Base-by-base conservation (phyloP, 2,113 vertebrate genomes). In the Hemicordylus capensis region DNA sequence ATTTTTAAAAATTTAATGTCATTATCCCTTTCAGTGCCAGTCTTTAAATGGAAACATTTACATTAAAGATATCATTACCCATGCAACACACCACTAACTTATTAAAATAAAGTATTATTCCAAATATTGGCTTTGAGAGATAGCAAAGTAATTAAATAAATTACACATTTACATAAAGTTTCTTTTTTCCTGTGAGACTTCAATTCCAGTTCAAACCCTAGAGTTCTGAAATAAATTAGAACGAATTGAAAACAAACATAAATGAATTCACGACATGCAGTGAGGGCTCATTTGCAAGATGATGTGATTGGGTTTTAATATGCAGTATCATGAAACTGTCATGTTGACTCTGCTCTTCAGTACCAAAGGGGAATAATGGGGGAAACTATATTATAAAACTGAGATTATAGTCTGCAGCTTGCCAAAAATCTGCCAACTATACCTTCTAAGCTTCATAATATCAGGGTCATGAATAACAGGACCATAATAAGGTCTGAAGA, bases 251-350 rank as follows among this genome's bases (percentile, higher is more conserved):
- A 87, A 84, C 85, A 90, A 90, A 83, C 51, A 76, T 61, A 86
- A 87, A 88, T 81, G 73, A 90, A 89, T 91, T 85, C 90, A 88
- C 89, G 75, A 75, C 87, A 61, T 89, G 77, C 64, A 85, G 39
- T 61, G 79, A 79, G 93, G 76, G 54, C 77, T 89, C 91, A 88
- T 87, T 94, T 82, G 81, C 24, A 1, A 85, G 87, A 87, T 63
- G 82, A 89, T 89, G 88, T 87, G 91, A 89, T 90, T 79, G 91
- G 76, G 75, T 94, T 93, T 95, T 89, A 91, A 90, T 87, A 93
- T 83, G 63, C 73, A 89, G 76, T 76, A 93, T 91, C 78, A 91
- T 77, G 82, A 93, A 94, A 85, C 85, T 95, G 85, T 85, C 91
- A 91, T 88, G 91, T 5, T 93, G 91, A 84, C 76, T 92, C 73